Base-by-base conservation (phyloP, 1,140 invertebrate species). In the Drosophila melanica region DNA sequence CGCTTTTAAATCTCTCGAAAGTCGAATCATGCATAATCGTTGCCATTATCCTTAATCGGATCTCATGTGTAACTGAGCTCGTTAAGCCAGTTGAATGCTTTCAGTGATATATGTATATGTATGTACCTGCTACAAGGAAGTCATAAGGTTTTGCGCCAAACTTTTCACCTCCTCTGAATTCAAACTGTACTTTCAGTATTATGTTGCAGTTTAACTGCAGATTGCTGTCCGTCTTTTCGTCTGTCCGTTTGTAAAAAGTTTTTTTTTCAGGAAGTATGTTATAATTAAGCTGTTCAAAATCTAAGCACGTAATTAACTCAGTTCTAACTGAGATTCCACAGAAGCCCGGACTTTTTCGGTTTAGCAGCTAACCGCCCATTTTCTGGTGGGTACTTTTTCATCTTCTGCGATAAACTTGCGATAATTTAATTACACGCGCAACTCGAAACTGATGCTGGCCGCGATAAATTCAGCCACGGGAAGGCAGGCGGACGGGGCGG, bases 391-490 rank as follows among this genome's bases (percentile, higher is more conserved):
- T 30, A 67, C 54, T 53, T 58, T 47, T 62, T 73, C 63, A 58
- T 72, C 63, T 76, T 72, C 39, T 53, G 64, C 68, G 77, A 73
- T 68, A 79, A 79, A 76, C 68, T 73, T 67, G 74, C 75, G 74
- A 79, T 79, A 79, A 79, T 79, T 79, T 79, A 79, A 79, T 79
- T 79, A 79, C 62, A 79, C 47, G 77, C 57, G 58, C 74, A 67
- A 76, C 68, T 60, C 62, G 67, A 62, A 71, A 67, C 54, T 63
- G 23, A 44, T 35, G 47, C 55, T 41, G 42, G 16, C 35, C 47
- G 63, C n/a, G 27, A 6, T 30, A 67, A 63, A 58, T 58, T 45
- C 41, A 58, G 39, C 9, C 8, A 12, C 4, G 39, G 54, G 20
- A 14, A n/a, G 14, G 37, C 27, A 9, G 14, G 7, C 10, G 4